Base-by-base conservation (phyloP, 2,113 vertebrate genomes). In the Syngnathus typhle region DNA sequence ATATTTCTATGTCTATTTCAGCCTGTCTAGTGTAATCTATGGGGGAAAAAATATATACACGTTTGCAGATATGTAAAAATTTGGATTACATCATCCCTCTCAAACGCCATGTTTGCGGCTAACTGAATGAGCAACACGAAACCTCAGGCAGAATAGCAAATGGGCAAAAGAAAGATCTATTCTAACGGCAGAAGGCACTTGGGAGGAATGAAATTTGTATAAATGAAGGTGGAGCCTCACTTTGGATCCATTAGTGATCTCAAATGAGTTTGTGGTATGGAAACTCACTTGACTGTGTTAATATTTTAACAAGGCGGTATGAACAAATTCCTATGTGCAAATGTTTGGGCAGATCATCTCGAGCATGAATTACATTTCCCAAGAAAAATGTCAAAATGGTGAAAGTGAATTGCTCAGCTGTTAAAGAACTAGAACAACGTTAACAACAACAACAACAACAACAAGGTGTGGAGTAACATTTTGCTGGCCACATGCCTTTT, bases 131-230 rank as follows among this genome's bases (percentile, higher is more conserved):
- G 49, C 59, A 67, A 46, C 27, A n/a, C 1, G 1, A 73, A 52
- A 49, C 65, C 63, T 64, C 49, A 49, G 52, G 58, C 69, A 9
- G 47, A 19, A 5, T 23, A 7, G 56, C 10, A 58, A 58, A 49
- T 64, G 64, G 70, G 68, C 65, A 23, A 43, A 54, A 27, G 54
- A 27, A 39, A 61, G 61, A 62, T 62, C 61, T 54, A 47, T 39
- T 77, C 60, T 58, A 72, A 74, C 51, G 71, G 64, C 69, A 72
- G 71, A 91, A 91, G 89, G 91, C 91, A 92, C 90, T 91, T 87
- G 88, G 89, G 88, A 90, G 91, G 89, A 92, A 90, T 87, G 88
- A 88, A 76, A 58, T 74, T 73, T 76, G 71, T 71, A 84, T 58
- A 79, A 72, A 76, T 73, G 78, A 70, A 62, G 38, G 19, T 62